Evolutionary conservation across 2,113 vertebrate genomes (phyloP), one percentile per base, ranked within the genome.

Genomic region (Ellobius talpinus): DNA sequence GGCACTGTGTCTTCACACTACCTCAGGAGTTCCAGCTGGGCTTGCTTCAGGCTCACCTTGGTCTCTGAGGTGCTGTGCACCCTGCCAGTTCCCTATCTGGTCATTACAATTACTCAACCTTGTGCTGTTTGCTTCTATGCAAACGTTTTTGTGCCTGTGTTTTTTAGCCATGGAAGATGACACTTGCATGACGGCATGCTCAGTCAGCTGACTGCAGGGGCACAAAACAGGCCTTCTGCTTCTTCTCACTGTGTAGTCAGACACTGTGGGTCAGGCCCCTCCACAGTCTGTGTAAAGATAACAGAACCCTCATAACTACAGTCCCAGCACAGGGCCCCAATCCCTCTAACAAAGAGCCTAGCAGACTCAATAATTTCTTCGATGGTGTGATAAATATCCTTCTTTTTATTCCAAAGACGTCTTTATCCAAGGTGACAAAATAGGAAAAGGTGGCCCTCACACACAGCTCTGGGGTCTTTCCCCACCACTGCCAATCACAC

Each of bases 261-360:
- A 29, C 7, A 1, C 50, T 10, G 11, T 1, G 36, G 73, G 76
- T 81, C 70, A 81, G 21, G 36, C 31, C 5, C 1, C 45, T 29
- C 65, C 87, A 91, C 58, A 26, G 4, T 94, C 68, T 82, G 0
- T 36, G 42, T 76, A 39, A 92, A 12, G 45, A 84, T n/a, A 66
- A 65, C 1, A 29, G 47, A 88, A 55, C 31, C 7, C 42, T 39
- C 58, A 72, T 1, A 33, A 88, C 68, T 33, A 14, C 10, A 26
- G 7, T 14, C 19, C 19, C 19, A 61, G 55, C 0, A 0, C 12
- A 85, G 70, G 19, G 68, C 2, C 52, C 21, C n/a, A 29, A 0
- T 17, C 11, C 21, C 26, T 88, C 95, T 81, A 84, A 96, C 84
- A 65, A 31, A 74, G 68, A 39, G 52, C 63, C 52, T 90, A 47